A percentile compares a stretch with the other conserved stretches of the same genome.
Evolutionary conservation across 2,113 vertebrate genomes (phyloP).

Genomic region (Nycticorax nycticorax): DNA sequence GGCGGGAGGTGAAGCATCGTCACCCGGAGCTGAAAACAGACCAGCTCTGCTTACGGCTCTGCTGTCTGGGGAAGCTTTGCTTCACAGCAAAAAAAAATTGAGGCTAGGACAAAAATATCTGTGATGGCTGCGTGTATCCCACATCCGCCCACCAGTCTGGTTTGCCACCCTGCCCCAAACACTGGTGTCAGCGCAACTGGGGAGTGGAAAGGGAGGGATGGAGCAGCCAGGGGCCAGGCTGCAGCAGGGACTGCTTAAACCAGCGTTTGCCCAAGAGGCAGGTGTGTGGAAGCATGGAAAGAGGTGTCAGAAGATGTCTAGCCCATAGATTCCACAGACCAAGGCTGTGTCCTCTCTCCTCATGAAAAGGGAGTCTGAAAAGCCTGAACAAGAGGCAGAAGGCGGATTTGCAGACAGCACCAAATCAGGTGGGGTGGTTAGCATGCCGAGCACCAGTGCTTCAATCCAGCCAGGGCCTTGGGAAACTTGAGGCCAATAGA

Average conservation of each 20-base stretch:
- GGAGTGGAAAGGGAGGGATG: not conserved
- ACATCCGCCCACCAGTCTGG: not conserved
- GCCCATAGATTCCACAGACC: not conserved
- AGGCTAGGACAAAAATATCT: not conserved
- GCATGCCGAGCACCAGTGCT: not conserved
- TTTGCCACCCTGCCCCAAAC: not conserved
- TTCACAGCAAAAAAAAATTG: not conserved
- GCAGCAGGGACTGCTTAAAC: not conserved
- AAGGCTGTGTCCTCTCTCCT: not conserved
- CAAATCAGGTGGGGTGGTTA: not conserved
- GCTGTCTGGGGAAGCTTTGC: not conserved
- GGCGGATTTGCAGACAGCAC: not conserved
- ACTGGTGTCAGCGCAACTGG: not conserved
- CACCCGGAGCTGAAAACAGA: not conserved
- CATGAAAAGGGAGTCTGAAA: not conserved
- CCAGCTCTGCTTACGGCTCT: not conserved
- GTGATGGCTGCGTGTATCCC: not conserved
- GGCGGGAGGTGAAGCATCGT: fast-evolving
- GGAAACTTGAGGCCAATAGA: not conserved
- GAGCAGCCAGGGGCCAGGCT: not conserved
- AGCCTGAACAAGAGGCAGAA: not conserved
- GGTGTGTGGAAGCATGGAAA: not conserved
- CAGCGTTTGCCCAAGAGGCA: not conserved
- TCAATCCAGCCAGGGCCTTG: not conserved
- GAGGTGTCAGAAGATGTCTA: not conserved